Base-by-base conservation (phyloP, 2,888 invertebrate species). In the Leptinotarsa peninsularis region DNA sequence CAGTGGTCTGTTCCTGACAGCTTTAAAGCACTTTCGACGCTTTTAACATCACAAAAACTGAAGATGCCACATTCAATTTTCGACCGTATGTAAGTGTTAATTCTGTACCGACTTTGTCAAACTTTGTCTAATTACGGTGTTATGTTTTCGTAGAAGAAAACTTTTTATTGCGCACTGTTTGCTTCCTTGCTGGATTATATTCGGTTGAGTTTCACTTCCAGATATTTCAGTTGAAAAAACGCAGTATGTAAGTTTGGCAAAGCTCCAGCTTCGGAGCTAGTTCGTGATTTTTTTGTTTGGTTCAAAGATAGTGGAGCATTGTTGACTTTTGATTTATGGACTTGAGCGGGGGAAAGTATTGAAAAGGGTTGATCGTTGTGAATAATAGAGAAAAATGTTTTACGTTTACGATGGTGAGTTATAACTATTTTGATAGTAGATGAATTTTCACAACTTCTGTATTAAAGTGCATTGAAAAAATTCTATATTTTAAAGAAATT, bases 1-100 rank as follows among this genome's bases (percentile, higher is more conserved):
- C 66, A 17, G 69, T 49, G 50, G 66, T 60, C 67, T 76, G 77
- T 77, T 74, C 72, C 60, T 71, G 74, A 69, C 76, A 69, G 63
- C 69, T 68, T 68, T 63, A 68, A 54, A 63, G 63, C 58, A 49
- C 52, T 60, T 68, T 13, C 21, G 33, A 18, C 33, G 23, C 49
- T 66, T n/a, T 17, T 17, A 73, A 69, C 67, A 52, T 21, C 21
- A 50, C 73, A 43, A 43, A n/a, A 60, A 54, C 50, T 52, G 17
- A 52, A 52, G 7, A 73, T 69, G 49, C 21, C 21, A 54, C 69
- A 60, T 73, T 23, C 68, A 23, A 69, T 69, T 66, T 33, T 69
- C 54, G 63, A 17, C 52, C 63, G 5, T 69, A 73, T 69, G 63
- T 69, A 17, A 49, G 52, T 69, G 60, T 27, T 69, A 27, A 18